Evolutionary conservation across 2,888 invertebrate genomes (phyloP).

Genomic region (Drosophila seclusa): DNA sequence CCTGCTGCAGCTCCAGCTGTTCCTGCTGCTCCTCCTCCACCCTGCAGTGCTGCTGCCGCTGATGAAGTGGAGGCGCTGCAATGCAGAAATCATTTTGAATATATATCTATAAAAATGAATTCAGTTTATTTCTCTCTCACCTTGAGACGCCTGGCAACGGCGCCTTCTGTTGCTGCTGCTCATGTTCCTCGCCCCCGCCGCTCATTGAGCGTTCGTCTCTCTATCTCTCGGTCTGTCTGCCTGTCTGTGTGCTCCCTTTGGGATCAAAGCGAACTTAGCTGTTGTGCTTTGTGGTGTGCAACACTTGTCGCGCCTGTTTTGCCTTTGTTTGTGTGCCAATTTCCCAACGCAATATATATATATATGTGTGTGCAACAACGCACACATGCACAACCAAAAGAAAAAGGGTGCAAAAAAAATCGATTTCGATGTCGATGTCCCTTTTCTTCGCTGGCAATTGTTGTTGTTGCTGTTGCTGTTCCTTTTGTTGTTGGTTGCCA

Average conservation of each 20-base stretch:
- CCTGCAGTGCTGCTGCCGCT: conserved; percentile 42
- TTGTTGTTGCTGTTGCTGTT: conserved; percentile 6
- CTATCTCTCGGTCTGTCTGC: conserved; percentile 10
- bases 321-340: conserved; percentile 58
- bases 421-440: conserved; percentile 69
- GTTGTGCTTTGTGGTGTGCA: conserved; percentile 19
- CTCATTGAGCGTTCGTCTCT: conserved; percentile 56
- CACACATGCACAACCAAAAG: neutral
- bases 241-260: conserved; percentile 11
- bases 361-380: conserved; percentile 10
- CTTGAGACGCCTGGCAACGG: conserved; percentile 44
- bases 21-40: conserved; percentile 12
- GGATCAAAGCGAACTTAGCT: conserved; percentile 35
- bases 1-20: neutral
- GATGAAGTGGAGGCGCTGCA: conserved; percentile 62
- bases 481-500: conserved; percentile 4
- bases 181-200: conserved; percentile 60
- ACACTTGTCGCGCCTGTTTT: conserved; percentile 45
- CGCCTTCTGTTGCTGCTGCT: conserved; percentile 55
- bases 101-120: neutral
- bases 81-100: neutral
- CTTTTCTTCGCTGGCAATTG: conserved; percentile 38
- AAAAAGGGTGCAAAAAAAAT: conserved; percentile 76
- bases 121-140: conserved; percentile 10
- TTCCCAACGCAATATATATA: conserved; percentile 43